These are phyloP conservation scores for Myotis brandtii DNA, from an alignment of 2,113 vertebrate genomes.

Conservation along the genomic window DNA sequence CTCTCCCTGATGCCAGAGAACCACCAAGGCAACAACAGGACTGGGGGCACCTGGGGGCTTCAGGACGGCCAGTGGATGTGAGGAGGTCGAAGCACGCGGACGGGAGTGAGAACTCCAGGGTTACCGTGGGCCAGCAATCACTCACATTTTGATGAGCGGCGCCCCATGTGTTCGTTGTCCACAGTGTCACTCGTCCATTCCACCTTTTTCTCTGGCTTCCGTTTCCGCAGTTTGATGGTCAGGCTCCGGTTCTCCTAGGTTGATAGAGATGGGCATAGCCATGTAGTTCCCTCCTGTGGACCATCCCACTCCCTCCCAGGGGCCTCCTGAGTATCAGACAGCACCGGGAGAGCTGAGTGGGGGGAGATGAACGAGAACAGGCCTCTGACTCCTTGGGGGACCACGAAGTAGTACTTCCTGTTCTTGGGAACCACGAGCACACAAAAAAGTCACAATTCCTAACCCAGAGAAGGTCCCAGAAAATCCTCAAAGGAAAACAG, in stretches of 20 bases:
- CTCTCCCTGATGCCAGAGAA: neutral
- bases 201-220: slow-evolving; percentile 96
- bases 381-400: neutral
- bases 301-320: neutral
- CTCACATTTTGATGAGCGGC: too few relatives aligned
- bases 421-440: neutral
- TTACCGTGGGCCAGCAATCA: neutral
- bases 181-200: slow-evolving; percentile 97
- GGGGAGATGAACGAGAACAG: neutral
- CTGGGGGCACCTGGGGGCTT: neutral
- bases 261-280: neutral
- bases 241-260: slow-evolving; percentile 93
- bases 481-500: slow-evolving; percentile 52
- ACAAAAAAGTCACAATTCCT: slow-evolving; percentile 45
- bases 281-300: neutral
- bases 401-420: neutral
- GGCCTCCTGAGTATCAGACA: neutral
- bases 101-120: neutral
- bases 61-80: neutral
- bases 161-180: too few relatives aligned
- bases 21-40: neutral
- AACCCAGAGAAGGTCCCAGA: slow-evolving; percentile 20
- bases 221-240: slow-evolving; percentile 94
- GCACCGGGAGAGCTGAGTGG: neutral
- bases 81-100: neutral